These are phyloP conservation scores for Chloropsis cyanopogon DNA, from an alignment of 2,113 vertebrate genomes.

Conservation along the genomic window DNA sequence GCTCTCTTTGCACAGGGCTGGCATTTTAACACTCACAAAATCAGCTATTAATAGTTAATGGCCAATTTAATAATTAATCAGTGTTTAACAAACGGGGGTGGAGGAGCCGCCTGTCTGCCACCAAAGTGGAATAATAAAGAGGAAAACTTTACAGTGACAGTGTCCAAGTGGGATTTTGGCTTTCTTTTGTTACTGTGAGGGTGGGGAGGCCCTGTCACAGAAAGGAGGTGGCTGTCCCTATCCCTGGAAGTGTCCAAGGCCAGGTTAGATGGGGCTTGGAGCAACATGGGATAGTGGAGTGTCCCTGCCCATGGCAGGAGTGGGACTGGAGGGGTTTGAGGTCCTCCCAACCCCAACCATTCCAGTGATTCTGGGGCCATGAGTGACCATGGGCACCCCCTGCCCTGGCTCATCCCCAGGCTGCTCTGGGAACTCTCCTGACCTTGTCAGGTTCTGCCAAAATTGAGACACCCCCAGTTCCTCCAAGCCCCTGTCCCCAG, in stretches of 20 bases:
- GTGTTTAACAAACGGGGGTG: conserved; percentile 53
- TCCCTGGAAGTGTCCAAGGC: not conserved
- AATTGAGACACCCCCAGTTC: not conserved
- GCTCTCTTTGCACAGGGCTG: conserved; percentile 26
- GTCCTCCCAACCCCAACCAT: not conserved
- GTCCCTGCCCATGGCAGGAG: not conserved
- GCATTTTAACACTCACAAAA: conserved; percentile 51
- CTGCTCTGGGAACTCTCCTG: not conserved
- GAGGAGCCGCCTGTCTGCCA: conserved; percentile 29
- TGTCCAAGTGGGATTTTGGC: not conserved
- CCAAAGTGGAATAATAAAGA: conserved; percentile 17
- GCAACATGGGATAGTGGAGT: not conserved
- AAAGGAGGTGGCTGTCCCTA: rapidly evolving
- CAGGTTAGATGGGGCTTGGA: rapidly evolving
- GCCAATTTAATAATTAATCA: conserved; percentile 65
- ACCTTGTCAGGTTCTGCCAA: not conserved
- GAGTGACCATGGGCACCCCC: rapidly evolving
- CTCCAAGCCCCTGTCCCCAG: not conserved
- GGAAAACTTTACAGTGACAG: not conserved
- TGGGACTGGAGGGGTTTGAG: not conserved
- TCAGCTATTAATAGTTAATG: conserved; percentile 62
- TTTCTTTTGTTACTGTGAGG: not conserved
- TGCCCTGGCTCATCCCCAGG: rapidly evolving
- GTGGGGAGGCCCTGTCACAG: not conserved
- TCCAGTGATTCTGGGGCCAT: not conserved